Base-by-base conservation (phyloP, 2,113 vertebrate genomes). In the Toxotes jaculatrix region DNA sequence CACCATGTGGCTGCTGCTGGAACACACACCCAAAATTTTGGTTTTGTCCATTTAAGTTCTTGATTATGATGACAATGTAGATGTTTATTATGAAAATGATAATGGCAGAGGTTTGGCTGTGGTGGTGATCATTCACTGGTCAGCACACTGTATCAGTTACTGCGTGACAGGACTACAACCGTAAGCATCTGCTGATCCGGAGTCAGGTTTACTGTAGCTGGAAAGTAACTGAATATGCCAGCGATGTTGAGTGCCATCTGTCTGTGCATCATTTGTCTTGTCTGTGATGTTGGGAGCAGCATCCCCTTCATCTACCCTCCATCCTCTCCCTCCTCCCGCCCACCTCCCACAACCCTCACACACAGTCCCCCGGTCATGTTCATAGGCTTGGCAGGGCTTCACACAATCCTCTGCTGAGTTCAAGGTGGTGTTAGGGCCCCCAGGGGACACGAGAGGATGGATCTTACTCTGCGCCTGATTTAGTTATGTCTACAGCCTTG, bases 401-500 rank as follows among this genome's bases (percentile, higher is more conserved):
- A 95, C 87, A 93, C 84, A 42, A 60, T 74, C 77, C 60, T 69
- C 60, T 65, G 57, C 68, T 31, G 74, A 65, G 88, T 92, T 92
- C 88, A 93, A 91, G 93, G 94, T 93, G 87, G 75, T 89, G 90
- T 69, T 64, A 62, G 53, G 73, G 51, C 59, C 77, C 92, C 71
- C 53, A 4, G n/a, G 92, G 85, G 91, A 89, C 53, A 17, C 12
- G 40, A 43, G 63, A 90, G 90, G 83, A 90, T 79, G 90, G 82
- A 77, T 80, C 69, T 73, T 40, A 79, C 74, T 51, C 79, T 63
- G 77, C 16, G 81, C 70, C 84, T 70, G 82, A 80, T 86, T 83
- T 92, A 93, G 95, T 95, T 95, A 94, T 86, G 95, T 95, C 95
- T 96, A 93, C 87, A 19, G 56, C 49, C 32, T 74, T 51, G 70